These are phyloP conservation scores for Chrysolophus pictus DNA, from an alignment of 2,797 vertebrate genomes.

Conservation along the genomic window DNA sequence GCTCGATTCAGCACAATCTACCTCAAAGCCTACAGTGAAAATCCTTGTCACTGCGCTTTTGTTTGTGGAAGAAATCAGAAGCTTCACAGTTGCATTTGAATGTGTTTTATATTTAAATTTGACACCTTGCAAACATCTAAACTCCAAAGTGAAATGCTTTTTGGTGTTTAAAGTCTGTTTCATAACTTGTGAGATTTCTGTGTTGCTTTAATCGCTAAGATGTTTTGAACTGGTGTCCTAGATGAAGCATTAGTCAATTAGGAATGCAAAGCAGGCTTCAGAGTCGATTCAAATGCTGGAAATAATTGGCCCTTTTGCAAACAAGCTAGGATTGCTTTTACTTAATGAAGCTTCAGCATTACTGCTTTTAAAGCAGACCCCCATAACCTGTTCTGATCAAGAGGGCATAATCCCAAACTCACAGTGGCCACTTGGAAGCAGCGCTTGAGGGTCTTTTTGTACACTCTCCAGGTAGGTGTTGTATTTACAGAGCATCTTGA, in stretches of 20 bases:
- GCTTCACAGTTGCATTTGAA: neutral
- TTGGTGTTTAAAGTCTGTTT: neutral
- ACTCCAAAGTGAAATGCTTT: neutral
- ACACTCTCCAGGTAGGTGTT: neutral
- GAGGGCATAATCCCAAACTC: neutral
- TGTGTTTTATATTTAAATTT: neutral
- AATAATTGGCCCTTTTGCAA: conserved; percentile 26
- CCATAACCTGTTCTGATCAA: neutral
- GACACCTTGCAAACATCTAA: neutral
- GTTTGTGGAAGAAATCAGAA: neutral
- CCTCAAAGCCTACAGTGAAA: neutral
- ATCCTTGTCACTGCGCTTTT: neutral
- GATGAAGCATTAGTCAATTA: conserved; percentile 40
- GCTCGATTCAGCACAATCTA: neutral
- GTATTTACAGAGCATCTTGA: neutral
- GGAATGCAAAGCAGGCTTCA: conserved; percentile 31
- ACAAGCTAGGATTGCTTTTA: neutral
- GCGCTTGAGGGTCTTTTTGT: neutral
- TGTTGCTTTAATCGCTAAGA: neutral
- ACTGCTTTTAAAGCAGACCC: neutral
- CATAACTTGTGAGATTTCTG: neutral
- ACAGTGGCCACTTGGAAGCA: neutral
- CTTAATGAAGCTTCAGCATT: conserved; percentile 8
- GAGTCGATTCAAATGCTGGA: neutral
- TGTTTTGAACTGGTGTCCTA: conserved; percentile 35